phyloP scores from a whole-genome alignment of 2,797 vertebrate species.

The Tragopan temminckii region DNA sequence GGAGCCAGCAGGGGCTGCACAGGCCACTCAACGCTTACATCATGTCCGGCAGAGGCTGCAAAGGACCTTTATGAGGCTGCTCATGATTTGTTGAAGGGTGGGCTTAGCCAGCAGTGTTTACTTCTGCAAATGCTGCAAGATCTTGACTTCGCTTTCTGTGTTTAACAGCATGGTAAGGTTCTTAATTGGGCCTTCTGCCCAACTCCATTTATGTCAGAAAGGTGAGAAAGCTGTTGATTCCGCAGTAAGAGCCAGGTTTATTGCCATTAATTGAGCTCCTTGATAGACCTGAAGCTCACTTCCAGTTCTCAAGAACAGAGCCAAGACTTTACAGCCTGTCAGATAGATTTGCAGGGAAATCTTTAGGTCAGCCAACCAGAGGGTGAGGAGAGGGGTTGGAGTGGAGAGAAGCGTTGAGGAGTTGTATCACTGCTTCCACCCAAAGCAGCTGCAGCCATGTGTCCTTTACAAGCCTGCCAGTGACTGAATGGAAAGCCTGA shows the following conservation, averaged over 20 bases:
- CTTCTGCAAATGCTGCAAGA: not conserved
- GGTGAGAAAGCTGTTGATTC: not conserved
- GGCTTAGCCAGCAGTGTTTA: not conserved
- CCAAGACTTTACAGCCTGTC: not conserved
- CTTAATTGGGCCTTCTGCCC: not conserved
- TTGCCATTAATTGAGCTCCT: not conserved
- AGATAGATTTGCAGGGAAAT: not conserved
- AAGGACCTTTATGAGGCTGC: slow-evolving; percentile 25
- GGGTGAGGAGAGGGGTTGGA: not conserved
- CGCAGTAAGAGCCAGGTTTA: not conserved
- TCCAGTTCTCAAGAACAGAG: not conserved
- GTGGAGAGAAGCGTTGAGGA: not conserved
- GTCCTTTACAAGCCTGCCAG: not conserved
- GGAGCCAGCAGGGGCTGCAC: not conserved
- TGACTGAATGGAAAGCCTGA: slow-evolving; percentile 55
- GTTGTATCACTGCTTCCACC: not conserved
- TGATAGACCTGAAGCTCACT: not conserved
- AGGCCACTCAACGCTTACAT: not conserved
- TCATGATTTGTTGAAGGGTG: slow-evolving; percentile 26
- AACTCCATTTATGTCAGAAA: not conserved
- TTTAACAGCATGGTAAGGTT: not conserved
- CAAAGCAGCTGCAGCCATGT: slow-evolving; percentile 24
- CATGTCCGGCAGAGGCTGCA: not conserved
- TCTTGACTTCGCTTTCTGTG: not conserved
- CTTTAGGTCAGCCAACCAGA: slow-evolving; percentile 4